Conservation (phyloP, 1,140 invertebrate genomes). For the Conopomorpha cramerella region DNA sequence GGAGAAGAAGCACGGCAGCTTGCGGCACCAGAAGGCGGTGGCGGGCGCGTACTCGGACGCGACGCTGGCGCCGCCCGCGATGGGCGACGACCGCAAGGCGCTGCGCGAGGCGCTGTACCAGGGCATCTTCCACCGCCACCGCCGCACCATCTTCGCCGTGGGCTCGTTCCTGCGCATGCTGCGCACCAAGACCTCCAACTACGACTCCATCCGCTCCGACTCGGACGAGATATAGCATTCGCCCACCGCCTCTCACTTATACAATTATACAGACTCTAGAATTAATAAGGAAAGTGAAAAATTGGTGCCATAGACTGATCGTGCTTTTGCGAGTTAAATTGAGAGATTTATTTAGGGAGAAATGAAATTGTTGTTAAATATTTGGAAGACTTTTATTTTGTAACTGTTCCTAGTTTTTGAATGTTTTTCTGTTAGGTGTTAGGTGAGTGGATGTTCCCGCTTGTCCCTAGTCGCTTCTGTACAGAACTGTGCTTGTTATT, state of each 20-base stretch:
- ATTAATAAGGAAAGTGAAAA: constrained; percentile 12
- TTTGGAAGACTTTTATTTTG: not conserved
- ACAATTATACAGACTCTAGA: constrained; percentile 11
- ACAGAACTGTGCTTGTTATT: too few relatives aligned
- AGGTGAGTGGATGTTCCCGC: too few relatives aligned
- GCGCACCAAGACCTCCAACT: constrained; percentile 78
- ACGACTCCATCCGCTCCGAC: constrained; percentile 72
- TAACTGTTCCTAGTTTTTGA: not conserved
- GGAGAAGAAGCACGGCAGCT: constrained; percentile 51
- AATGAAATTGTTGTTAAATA: constrained; percentile 3
- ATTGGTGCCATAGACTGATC: constrained; percentile 43
- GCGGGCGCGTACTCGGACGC: constrained; percentile 56
- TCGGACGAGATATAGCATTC: constrained; percentile 58
- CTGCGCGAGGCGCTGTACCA: constrained; percentile 77
- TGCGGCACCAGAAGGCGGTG: constrained; percentile 52
- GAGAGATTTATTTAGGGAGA: constrained; percentile 1
- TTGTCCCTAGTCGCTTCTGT: too few relatives aligned
- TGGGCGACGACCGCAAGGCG: constrained; percentile 72
- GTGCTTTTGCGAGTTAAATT: constrained; percentile 24
- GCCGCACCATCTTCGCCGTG: constrained; percentile 77
- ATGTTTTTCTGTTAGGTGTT: too few relatives aligned
- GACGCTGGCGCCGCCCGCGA: constrained; percentile 57
- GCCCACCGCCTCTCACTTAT: constrained; percentile 15
- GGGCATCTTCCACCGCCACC: constrained; percentile 79
- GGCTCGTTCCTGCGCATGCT: constrained; percentile 81